These are phyloP conservation scores for Sminthurides bifidus DNA, from an alignment of 1,140 invertebrate species.

Conservation along the genomic window DNA sequence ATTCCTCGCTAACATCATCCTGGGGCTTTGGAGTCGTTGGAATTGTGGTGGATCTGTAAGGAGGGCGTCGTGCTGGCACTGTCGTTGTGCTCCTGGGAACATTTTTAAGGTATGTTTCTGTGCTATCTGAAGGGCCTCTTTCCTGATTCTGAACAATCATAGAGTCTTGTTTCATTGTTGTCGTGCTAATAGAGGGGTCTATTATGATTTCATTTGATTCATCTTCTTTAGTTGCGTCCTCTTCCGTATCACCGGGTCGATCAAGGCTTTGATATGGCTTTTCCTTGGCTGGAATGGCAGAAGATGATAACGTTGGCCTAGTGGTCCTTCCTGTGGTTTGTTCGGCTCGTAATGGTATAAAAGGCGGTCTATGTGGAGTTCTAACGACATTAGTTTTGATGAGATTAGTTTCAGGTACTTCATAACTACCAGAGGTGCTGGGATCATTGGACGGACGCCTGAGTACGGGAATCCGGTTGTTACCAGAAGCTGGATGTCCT, in stretches of 20 bases:
- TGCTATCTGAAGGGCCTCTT: too few species aligned
- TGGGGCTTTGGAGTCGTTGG: conserved; percentile 5
- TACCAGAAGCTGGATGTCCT: neutral
- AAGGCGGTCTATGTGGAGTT: neutral
- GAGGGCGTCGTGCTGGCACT: neutral
- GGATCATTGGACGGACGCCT: conserved; percentile 10
- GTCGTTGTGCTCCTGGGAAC: neutral
- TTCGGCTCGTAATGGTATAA: neutral
- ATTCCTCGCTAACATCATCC: neutral
- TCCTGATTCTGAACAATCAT: conserved; percentile 2
- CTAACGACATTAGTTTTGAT: neutral
- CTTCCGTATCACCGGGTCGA: conserved; percentile 1
- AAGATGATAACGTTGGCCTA: neutral
- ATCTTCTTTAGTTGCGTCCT: neutral
- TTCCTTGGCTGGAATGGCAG: neutral
- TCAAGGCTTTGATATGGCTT: neutral
- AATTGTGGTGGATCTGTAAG: neutral
- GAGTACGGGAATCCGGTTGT: too few species aligned
- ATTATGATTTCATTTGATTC: conserved; percentile 7
- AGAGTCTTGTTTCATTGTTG: neutral
- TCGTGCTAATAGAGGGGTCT: neutral
- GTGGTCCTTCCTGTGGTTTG: neutral
- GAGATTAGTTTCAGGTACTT: neutral
- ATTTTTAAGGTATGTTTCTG: neutral
- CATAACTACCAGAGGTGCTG: too few species aligned